These are phyloP conservation scores for Sipha flava DNA, from an alignment of 1,140 invertebrate genomes.

Conservation along the genomic window DNA sequence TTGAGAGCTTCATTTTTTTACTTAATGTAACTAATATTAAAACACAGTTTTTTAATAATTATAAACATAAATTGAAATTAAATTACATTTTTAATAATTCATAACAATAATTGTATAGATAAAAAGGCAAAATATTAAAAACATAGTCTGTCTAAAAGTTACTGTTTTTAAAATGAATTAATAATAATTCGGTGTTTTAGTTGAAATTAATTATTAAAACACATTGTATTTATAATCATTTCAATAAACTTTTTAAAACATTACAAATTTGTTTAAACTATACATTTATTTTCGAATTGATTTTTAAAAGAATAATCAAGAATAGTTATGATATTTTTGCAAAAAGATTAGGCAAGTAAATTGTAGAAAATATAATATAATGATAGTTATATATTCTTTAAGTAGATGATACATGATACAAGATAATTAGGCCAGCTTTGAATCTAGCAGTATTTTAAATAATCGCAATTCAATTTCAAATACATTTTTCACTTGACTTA, in stretches of 20 bases:
- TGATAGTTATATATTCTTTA: too few species aligned
- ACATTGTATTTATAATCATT: neutral
- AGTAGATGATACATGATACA: too few species aligned
- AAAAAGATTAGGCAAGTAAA: too few species aligned
- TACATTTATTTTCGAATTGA: neutral
- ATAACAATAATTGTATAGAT: neutral
- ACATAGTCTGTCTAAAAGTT: neutral
- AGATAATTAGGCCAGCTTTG: too few species aligned
- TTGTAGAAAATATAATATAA: too few species aligned
- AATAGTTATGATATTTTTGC: too few species aligned
- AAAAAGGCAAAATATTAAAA: neutral
- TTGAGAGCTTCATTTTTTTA: neutral
- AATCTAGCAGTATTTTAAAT: too few species aligned
- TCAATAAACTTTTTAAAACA: neutral
- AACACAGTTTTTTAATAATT: neutral
- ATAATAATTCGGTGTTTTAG: constrained; percentile 14
- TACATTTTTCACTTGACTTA: too few species aligned
- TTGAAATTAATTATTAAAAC: neutral
- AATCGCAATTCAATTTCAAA: too few species aligned
- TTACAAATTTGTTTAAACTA: neutral
- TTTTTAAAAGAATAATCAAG: neutral
- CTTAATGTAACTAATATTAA: neutral
- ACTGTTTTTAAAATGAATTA: neutral
- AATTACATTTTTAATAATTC: neutral
- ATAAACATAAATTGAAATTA: neutral